Evolutionary conservation across 92 coral and sea anemone species (phyloP), one percentile per base, ranked within the genome.

Genomic region (Ricordea florida): DNA sequence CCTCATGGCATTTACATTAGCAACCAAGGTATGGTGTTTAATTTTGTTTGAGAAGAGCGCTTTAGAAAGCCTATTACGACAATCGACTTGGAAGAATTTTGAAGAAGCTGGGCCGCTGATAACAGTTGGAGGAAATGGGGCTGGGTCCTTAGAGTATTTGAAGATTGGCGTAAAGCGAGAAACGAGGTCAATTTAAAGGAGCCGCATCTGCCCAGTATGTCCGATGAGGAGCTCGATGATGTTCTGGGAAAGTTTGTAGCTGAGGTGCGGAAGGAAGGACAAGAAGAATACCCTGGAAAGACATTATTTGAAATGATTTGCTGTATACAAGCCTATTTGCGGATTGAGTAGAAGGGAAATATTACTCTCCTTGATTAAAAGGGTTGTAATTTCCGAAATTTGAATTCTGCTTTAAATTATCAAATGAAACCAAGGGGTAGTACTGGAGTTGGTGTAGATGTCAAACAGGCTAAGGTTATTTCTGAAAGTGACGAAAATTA

Each of bases 181-280:
- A 46, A 15, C 53, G 23, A 46, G 53, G 23, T 11, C 21, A 9
- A 17, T 46, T 46, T 46, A 46, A 46, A 46, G 10, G 53, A 46
- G 53, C 53, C 21, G 4, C 23, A 46, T 16, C 49, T 42, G 49
- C 49, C 49, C 49, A 55, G 26, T 21, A 62, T 49, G 65, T 57
- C 55, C 56, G 69, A 72, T 17, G 51, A 72, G 24, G 32, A 72
- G 38, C 27, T 72, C 50, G 79, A 72, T 26, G 40, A 31, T 25
- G 35, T 72, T 46, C 65, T 73, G 56, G 80, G 35, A 40, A 30
- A 49, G 18, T 57, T 73, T 49, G 43, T 73, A 8, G 36, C 80
- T 8, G 80, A 73, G 57, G 80, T 73, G 44, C 28, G 80, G 38
- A 73, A 73, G 48, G 42, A 11, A 38, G 71, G 58, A 30, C 37